Evolutionary conservation across 2,113 vertebrate species (phyloP), one percentile per base, ranked within the genome.

Genomic region (Bostrychus sinensis): DNA sequence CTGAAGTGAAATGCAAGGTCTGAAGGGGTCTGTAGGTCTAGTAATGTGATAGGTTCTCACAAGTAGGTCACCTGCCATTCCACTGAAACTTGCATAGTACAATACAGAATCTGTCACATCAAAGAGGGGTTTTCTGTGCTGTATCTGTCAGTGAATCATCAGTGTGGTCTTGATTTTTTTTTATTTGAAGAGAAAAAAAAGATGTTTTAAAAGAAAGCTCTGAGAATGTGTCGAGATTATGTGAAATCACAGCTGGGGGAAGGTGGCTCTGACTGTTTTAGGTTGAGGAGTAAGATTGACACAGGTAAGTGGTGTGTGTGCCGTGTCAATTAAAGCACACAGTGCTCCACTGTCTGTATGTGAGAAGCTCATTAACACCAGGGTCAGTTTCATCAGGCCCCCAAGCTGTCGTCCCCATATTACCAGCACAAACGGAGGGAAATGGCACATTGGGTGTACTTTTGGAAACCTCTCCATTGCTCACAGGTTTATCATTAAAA

Each of bases 361-460:
- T 64, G 75, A 82, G 81, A 85, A 88, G 81, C 86, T 87, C 86
- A 91, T 93, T 92, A 93, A 88, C 88, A 89, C 83, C 71, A 77
- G 84, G 87, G 88, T 91, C 88, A 90, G 68, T 87, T 89, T 88
- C 86, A 91, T 90, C 82, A 89, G 78, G 72, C 57, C 80, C 72
- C 74, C 62, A 68, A 89, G 86, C 84, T 88, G 80, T 80, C 64
- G 48, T 85, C 81, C 77, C 75, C 72, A 67, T 76, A 86, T 83
- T 78, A 83, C 72, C 53, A 71, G 51, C 61, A 67, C 51, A 54
- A 62, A 56, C 16, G 23, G 70, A 83, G 80, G 66, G 60, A 75
- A 75, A 46, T 66, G 53, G 23, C 17, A 41, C 22, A 65, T 32
- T 42, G 70, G 53, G 41, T 17, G 51, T 45, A 63, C 28, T 56